Evolutionary conservation across 2,797 vertebrate genomes (phyloP), one percentile per base, ranked within the genome.

Genomic region (Kryptopterus vitreolus): DNA sequence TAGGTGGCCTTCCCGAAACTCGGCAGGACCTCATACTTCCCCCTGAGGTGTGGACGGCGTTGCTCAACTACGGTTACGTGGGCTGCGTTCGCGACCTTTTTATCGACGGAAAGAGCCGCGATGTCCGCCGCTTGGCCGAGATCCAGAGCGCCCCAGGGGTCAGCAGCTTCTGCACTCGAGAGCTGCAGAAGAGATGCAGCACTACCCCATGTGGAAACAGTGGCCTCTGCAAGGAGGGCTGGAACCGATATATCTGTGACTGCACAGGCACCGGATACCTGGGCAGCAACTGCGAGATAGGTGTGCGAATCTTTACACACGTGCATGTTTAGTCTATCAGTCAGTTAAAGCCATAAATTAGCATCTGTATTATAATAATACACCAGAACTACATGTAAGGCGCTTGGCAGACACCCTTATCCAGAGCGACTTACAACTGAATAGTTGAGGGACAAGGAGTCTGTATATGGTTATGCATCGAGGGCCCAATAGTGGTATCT

Each of bases 161-260:
- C 0, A 89, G 94, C 86, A 95, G 95, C n/a, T 96, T 96, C 81
- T 98, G 97, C 73, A 94, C 95, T 0, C 92, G 96, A 0, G 96
- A 97, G 78, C 94, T 94, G 0, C 94, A 96, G 86, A 95, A 96
- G 83, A 93, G 95, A 38, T 98, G 97, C 82, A 93, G 93, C 53
- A 93, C 92, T 0, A 85, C 92, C 1, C 96, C 96, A 24, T 98
- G 97, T 73, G 93, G 88, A 10, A 96, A 96, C 0, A 93, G 89
- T 0, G 97, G 96, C 0, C 65, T 94, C 35, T 98, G 97, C 85
- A 94, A 95, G 1, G 97, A 98, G 86, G 96, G 97, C 38, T 98
- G 97, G 97, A 98, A 98, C 93, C 95, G 97, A 63, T 96, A 96
- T 89, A 91, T 97, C 74, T 98, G 97, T 24, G 96, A 98, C 82